A percentile compares a stretch with the other conserved stretches of the same genome.
phyloP scores from a whole-genome alignment of 2,888 invertebrate genomes.

The Tachina grossa region DNA sequence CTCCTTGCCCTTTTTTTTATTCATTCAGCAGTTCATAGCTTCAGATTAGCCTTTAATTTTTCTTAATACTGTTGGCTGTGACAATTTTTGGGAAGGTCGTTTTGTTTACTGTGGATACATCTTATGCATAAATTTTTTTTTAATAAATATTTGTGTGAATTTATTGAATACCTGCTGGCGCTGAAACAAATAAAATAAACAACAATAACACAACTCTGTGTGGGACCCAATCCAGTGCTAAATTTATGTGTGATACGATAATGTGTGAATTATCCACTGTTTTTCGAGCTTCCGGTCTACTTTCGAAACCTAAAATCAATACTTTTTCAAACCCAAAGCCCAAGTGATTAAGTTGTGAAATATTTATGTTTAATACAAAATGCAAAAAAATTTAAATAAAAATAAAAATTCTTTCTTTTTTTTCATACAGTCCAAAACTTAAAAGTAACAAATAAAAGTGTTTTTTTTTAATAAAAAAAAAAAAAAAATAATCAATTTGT shows the following conservation, averaged over 20 bases:
- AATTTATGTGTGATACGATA: conserved; percentile 32
- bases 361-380: conserved; percentile 5
- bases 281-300: conserved; percentile 65
- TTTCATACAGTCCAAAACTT: conserved; percentile 14
- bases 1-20: not conserved
- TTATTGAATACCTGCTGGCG: conserved; percentile 66
- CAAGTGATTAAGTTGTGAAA: conserved; percentile 55
- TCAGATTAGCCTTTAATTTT: conserved; percentile 46
- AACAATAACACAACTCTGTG: conserved; percentile 31
- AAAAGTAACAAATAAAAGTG: conserved; percentile 5
- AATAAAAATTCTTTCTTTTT: conserved; percentile 1
- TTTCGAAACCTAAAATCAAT: conserved; percentile 13
- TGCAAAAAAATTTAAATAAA: not conserved
- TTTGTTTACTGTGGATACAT: conserved; percentile 21
- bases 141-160: conserved; percentile 54
- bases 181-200: conserved; percentile 39
- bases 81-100: conserved; percentile 56
- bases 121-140: not conserved
- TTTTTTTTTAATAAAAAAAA: not conserved
- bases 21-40: conserved; percentile 34
- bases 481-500: conserved; percentile 19
- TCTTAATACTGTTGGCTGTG: conserved; percentile 12
- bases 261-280: conserved; percentile 58
- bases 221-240: conserved; percentile 31
- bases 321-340: not conserved